phyloP scores from a whole-genome alignment of 2,113 vertebrate species.

The Carassius gibelio region DNA sequence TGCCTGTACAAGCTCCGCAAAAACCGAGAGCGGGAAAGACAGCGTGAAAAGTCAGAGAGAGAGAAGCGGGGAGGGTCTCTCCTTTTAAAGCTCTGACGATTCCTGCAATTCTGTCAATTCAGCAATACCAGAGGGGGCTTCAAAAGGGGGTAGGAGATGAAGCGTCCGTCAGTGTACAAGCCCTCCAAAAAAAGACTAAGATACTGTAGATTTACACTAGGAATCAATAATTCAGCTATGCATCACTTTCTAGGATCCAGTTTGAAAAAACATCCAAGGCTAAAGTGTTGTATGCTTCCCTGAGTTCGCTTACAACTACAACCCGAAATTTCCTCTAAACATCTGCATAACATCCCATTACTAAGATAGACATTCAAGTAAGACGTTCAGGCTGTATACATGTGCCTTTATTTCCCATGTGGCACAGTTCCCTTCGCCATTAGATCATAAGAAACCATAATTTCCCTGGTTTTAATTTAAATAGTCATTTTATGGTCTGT shows the following conservation, averaged over 20 bases:
- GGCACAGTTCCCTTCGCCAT: neutral
- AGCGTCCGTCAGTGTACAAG: slow-evolving; percentile 28
- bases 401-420: neutral
- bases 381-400: neutral
- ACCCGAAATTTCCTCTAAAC: neutral
- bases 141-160: slow-evolving; percentile 62
- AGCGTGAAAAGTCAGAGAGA: slow-evolving; percentile 40
- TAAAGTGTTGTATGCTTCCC: neutral
- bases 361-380: neutral
- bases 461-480: slow-evolving; percentile 34
- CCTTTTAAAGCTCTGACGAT: slow-evolving; percentile 77
- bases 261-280: neutral
- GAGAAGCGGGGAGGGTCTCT: slow-evolving; percentile 46
- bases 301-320: no score
- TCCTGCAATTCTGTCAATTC: slow-evolving; percentile 82
- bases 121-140: slow-evolving; percentile 76
- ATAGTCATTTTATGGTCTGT: slow-evolving; percentile 7
- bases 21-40: slow-evolving; percentile 44
- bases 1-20: slow-evolving; percentile 82
- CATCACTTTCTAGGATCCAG: neutral
- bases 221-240: neutral
- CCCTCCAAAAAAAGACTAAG: slow-evolving; percentile 1
- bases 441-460: neutral
- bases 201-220: neutral
- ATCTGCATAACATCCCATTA: neutral